These are phyloP conservation scores for Eumerus sabulonum DNA, from an alignment of 2,888 invertebrate genomes.

Conservation along the genomic window DNA sequence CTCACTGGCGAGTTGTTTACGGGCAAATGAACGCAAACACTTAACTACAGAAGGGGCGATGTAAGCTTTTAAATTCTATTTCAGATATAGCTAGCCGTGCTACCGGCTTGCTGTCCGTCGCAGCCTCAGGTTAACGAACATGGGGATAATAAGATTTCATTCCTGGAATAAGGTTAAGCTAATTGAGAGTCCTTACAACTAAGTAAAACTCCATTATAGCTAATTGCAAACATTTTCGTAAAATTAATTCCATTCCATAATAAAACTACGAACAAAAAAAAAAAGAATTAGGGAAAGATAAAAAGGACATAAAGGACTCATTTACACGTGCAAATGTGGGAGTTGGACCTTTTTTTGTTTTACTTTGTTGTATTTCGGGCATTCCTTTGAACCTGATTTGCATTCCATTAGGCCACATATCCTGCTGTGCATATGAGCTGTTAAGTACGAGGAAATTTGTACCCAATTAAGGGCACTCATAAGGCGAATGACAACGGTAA, in stretches of 20 bases:
- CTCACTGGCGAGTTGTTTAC: slow-evolving; percentile 12
- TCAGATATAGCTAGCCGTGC: no score
- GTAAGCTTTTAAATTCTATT: no score
- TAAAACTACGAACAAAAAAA: no score
- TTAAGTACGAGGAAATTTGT: slow-evolving; percentile 2
- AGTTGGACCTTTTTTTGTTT: background rate
- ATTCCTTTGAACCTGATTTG: slow-evolving; percentile 61
- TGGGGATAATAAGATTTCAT: slow-evolving; percentile 25
- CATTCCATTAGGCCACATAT: slow-evolving; percentile 55
- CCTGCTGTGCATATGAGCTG: no score
- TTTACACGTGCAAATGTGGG: slow-evolving; percentile 13
- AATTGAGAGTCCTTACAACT: slow-evolving; percentile 55
- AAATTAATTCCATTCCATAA: slow-evolving; percentile 58
- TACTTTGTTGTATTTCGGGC: slow-evolving; percentile 1
- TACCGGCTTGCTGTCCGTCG: no score
- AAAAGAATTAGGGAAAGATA: background rate
- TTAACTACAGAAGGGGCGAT: slow-evolving; percentile 13
- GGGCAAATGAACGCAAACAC: slow-evolving; percentile 49
- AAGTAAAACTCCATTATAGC: slow-evolving; percentile 63
- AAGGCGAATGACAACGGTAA: background rate
- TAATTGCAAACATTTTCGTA: slow-evolving; percentile 63
- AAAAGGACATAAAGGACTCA: slow-evolving; percentile 21
- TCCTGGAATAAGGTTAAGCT: slow-evolving; percentile 51
- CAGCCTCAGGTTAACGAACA: no score
- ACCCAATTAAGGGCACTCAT: background rate